Evolutionary conservation across 2,113 vertebrate species (phyloP), one percentile per base, ranked within the genome.

Genomic region (Barbus barbus): DNA sequence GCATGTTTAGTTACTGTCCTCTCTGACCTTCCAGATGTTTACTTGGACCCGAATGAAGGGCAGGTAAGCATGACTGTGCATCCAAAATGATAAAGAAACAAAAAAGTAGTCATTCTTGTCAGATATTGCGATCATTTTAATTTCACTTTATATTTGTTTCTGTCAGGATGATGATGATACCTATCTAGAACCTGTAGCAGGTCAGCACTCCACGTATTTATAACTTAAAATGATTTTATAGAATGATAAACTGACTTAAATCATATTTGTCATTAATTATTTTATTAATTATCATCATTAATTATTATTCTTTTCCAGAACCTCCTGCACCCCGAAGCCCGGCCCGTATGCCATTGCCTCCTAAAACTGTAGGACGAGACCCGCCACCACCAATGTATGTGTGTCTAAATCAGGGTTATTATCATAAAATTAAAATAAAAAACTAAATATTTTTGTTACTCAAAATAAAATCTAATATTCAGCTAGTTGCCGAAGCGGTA

Each of bases 31-130:
- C 87, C 81, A 95, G 94, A 94, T 79, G 92, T 95, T 7, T 95
- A 95, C 81, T 65, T 95, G 91, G 93, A 94, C 89, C 94, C 94
- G 82, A 93, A 93, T 86, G 91, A 93, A 87, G 91, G 92, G 28
- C 88, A 91, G 92, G 94, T 93, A 82, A 92, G 88, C 58, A 67
- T 56, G 7, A 36, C 5, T 72, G 28, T 5, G 12, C 31, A 16
- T n/a, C 12, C 4, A 51, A 31, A 38, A 22, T 18, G 5, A 2
- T 28, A 2, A 11, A 44, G 3, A 20, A 26, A 12, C 26, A 38
- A 38, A 38, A 48, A 48, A 14, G 46, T 5, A 18, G 48, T 51
- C 1, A 13, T 44, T 73, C 5, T 65, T 22, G 38, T 31, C 38
- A 36, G 22, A 31, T 44, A 18, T 3, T 12, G 3, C 61, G 74